A percentile compares a stretch with the other conserved stretches of the same genome.
phyloP scores from a whole-genome alignment of 2,113 vertebrate genomes.

The Sylvia atricapilla region DNA sequence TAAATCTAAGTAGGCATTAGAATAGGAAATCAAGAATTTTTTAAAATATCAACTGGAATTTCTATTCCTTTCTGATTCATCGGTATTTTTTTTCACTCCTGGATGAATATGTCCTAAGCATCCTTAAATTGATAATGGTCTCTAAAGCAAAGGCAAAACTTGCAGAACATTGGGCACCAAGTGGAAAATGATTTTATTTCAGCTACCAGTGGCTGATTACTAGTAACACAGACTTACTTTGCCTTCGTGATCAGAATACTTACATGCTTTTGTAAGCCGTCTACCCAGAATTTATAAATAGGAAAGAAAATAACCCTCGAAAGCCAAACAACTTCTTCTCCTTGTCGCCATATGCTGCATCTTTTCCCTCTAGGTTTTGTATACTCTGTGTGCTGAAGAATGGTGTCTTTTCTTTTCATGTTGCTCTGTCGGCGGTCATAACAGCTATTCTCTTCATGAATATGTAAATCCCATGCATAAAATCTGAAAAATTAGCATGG shows the following conservation, averaged over 20 bases:
- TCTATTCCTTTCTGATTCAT: background rate
- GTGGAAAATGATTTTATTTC: conserved; percentile 36
- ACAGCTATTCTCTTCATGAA: conserved; percentile 77
- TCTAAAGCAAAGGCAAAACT: conserved; percentile 26
- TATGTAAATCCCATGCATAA: conserved; percentile 78
- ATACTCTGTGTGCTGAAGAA: conserved; percentile 40
- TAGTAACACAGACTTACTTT: conserved; percentile 27
- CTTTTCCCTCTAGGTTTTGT: conserved; percentile 52
- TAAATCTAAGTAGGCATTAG: background rate
- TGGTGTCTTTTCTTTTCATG: conserved; percentile 65
- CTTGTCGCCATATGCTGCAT: conserved; percentile 53
- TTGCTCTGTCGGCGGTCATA: conserved; percentile 70
- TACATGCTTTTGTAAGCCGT: conserved; percentile 19
- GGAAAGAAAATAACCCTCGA: conserved; percentile 48
- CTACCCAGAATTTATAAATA: conserved; percentile 51
- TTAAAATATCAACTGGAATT: background rate
- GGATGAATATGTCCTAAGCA: background rate
- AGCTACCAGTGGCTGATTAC: background rate
- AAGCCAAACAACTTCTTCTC: conserved; percentile 48
- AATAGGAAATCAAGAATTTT: background rate
- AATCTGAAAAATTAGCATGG: conserved; percentile 70
- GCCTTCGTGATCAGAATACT: conserved; percentile 24
- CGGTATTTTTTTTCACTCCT: background rate
- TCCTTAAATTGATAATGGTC: background rate
- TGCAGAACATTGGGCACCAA: conserved; percentile 22